Conservation (phyloP, 2,113 vertebrate genomes). For the Chelonoidis abingdonii region DNA sequence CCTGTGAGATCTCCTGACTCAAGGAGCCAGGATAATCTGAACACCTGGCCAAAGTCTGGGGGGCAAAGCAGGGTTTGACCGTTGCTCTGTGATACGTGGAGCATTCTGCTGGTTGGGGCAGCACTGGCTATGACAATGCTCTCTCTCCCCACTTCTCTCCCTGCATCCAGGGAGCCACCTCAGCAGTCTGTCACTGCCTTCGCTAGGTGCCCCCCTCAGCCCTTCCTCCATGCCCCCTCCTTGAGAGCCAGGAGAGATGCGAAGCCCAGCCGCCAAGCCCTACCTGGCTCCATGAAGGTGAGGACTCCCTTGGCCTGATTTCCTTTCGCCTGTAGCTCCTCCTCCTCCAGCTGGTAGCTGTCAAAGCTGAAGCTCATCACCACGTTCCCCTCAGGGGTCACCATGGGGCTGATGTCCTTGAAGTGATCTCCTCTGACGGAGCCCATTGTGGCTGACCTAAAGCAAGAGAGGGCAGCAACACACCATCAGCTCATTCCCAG, state of each 20-base stretch:
- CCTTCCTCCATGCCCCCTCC: too few relatives aligned
- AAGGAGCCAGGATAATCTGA: not conserved
- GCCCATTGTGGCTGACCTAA: conserved; percentile 76
- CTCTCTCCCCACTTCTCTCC: too few relatives aligned
- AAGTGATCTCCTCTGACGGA: conserved; percentile 84
- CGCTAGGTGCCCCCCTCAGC: not conserved
- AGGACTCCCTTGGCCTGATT: conserved; percentile 85
- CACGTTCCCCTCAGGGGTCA: conserved; percentile 84
- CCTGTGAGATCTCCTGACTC: not conserved
- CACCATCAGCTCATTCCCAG: fast-evolving
- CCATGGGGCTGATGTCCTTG: conserved; percentile 81
- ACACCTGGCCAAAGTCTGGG: not conserved
- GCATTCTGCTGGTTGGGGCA: not conserved
- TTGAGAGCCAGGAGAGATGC: not conserved
- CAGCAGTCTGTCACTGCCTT: not conserved
- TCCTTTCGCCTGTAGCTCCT: conserved; percentile 81
- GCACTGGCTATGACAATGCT: not conserved
- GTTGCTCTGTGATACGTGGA: not conserved
- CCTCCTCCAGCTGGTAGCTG: conserved; percentile 93
- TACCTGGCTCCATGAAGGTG: conserved; percentile 90
- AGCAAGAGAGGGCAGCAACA: not conserved
- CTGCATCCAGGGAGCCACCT: not conserved
- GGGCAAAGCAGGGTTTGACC: not conserved
- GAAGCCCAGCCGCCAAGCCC: not conserved
- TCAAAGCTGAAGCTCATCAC: conserved; percentile 96